Evolutionary conservation across 1,140 invertebrate species (phyloP).

Genomic region (Goniozus legneri): DNA sequence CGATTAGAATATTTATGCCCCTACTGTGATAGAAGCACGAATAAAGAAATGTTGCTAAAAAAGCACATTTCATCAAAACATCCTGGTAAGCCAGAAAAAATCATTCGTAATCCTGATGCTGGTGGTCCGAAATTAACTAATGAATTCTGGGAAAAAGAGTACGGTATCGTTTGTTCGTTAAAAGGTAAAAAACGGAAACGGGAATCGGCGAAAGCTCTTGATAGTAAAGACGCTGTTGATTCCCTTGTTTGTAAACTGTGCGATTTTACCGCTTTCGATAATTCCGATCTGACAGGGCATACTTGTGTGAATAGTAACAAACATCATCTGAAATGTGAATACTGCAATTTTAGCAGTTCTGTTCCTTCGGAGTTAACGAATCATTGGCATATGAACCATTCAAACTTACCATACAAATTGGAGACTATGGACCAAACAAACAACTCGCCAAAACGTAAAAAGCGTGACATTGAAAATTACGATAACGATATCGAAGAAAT

Average conservation of each 20-base stretch:
- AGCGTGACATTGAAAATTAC: slow-evolving; percentile 10
- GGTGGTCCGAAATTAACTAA: slow-evolving; percentile 28
- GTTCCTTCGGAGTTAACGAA: slow-evolving; percentile 32
- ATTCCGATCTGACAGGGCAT: slow-evolving; percentile 38
- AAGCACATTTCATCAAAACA: slow-evolving; percentile 42
- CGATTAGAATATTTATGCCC: slow-evolving; percentile 41
- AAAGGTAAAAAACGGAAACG: slow-evolving; percentile 27
- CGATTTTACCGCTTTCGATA: slow-evolving; percentile 34
- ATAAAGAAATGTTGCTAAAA: slow-evolving; percentile 31
- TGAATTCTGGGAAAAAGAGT: slow-evolving; percentile 49
- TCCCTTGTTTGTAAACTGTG: slow-evolving; percentile 30
- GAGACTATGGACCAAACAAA: not conserved
- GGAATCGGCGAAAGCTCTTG: not conserved
- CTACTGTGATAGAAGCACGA: slow-evolving; percentile 45
- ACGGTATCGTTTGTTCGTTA: slow-evolving; percentile 29
- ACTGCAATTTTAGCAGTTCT: slow-evolving; percentile 35
- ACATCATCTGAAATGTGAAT: slow-evolving; percentile 30
- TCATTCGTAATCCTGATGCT: slow-evolving; percentile 30
- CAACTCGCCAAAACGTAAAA: not conserved
- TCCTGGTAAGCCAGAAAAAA: slow-evolving; percentile 23
- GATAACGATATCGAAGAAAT: slow-evolving; percentile 26
- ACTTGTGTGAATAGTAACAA: slow-evolving; percentile 31
- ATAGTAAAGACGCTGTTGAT: slow-evolving; percentile 1
- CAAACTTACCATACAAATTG: slow-evolving; percentile 23
- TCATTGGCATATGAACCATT: slow-evolving; percentile 42